Percentiles rank a stretch among this genome's conserved stretches.
These are phyloP conservation scores for Globodera rostochiensis DNA, from an alignment of 1,140 invertebrate species.

Conservation along the genomic window DNA sequence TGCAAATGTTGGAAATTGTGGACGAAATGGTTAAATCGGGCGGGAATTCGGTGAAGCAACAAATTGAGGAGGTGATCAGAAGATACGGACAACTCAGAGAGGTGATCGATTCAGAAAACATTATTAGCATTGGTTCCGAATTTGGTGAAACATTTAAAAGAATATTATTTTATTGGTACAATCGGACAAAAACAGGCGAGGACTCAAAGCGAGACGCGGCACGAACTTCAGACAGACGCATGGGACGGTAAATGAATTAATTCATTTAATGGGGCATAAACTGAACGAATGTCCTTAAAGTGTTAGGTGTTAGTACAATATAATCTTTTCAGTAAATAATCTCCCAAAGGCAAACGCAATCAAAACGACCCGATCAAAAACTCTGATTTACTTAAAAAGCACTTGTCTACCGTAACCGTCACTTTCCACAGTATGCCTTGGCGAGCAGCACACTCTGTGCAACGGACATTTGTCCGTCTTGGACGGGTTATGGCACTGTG, in stretches of 20 bases:
- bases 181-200: background rate
- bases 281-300: too few relatives aligned
- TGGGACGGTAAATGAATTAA: background rate
- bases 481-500: background rate
- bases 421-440: conserved; percentile 1
- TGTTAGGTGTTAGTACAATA: too few relatives aligned
- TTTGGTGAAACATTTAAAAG: too few relatives aligned
- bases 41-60: background rate
- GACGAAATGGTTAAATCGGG: background rate
- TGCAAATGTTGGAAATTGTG: conserved; percentile 3
- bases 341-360: too few relatives aligned
- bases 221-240: conserved; percentile 3
- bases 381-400: background rate
- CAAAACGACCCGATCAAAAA: too few relatives aligned
- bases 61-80: conserved; percentile 1
- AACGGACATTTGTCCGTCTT: background rate
- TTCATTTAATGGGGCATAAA: too few relatives aligned
- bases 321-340: too few relatives aligned
- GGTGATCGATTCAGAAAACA: too few relatives aligned
- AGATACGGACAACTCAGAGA: background rate
- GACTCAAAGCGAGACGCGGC: background rate
- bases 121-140: too few relatives aligned
- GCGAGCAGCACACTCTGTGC: background rate
- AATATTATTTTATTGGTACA: too few relatives aligned
- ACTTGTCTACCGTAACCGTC: background rate